Percentiles rank a stretch among this genome's conserved stretches.
Evolutionary conservation across 2,113 vertebrate species (phyloP).

Genomic region (Indri indri): DNA sequence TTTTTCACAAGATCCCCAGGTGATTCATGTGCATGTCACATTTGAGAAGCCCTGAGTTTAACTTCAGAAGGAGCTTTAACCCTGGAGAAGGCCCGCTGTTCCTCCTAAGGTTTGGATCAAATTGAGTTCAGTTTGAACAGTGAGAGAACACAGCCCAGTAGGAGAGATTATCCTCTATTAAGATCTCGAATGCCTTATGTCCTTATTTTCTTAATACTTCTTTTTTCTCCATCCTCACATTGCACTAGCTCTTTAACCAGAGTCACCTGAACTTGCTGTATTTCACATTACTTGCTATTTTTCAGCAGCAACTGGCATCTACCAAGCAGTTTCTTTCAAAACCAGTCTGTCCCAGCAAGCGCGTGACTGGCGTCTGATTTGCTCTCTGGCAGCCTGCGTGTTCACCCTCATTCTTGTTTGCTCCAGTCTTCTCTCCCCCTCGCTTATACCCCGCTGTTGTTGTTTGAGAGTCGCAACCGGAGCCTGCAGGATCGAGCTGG

Average conservation of each 20-base stretch:
- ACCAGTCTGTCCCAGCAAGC: not conserved
- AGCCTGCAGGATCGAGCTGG: conserved; percentile 25
- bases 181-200: not conserved
- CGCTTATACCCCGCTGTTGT: not conserved
- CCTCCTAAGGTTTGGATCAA: not conserved
- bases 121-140: not conserved
- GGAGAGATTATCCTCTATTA: not conserved
- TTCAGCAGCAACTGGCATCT: not conserved
- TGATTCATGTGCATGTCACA: fast-evolving
- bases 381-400: not conserved
- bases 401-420: not conserved
- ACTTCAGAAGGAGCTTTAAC: not conserved
- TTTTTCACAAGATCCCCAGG: not conserved
- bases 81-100: not conserved
- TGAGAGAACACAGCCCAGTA: not conserved
- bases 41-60: not conserved
- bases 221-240: not conserved
- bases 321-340: not conserved
- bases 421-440: not conserved
- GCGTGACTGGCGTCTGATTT: not conserved
- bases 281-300: not conserved
- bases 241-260: not conserved
- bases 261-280: not conserved
- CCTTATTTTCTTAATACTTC: not conserved
- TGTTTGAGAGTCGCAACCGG: not conserved